These are phyloP conservation scores for Drosophila ficusphila DNA, from an alignment of 1,140 invertebrate species.

Conservation along the genomic window DNA sequence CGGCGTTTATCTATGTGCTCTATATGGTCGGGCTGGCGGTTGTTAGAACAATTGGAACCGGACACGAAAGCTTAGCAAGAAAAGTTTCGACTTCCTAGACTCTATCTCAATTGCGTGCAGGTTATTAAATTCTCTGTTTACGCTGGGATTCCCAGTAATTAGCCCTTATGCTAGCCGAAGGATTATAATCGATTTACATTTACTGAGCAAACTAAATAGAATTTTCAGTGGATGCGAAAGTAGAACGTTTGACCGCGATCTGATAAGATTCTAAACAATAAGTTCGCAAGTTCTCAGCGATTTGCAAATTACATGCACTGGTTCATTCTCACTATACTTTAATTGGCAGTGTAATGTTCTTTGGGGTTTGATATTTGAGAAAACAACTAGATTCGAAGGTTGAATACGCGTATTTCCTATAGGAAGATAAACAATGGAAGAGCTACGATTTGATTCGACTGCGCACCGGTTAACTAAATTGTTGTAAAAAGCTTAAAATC, in stretches of 20 bases:
- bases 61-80: slow-evolving; percentile 9
- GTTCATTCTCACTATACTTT: slow-evolving; percentile 22
- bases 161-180: background rate
- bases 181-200: background rate
- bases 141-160: slow-evolving; percentile 19
- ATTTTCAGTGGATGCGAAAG: slow-evolving; percentile 14
- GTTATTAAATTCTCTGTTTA: background rate
- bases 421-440: slow-evolving; percentile 25
- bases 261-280: slow-evolving; percentile 18
- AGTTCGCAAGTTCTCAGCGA: slow-evolving; percentile 5
- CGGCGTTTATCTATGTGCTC: slow-evolving; percentile 17
- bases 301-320: slow-evolving; percentile 2
- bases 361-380: background rate
- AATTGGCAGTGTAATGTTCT: slow-evolving; percentile 39
- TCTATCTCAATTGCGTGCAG: background rate
- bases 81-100: slow-evolving; percentile 10
- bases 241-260: slow-evolving; percentile 27
- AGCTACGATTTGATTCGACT: slow-evolving; percentile 10
- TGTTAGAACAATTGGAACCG: slow-evolving; percentile 32
- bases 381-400: slow-evolving; percentile 9
- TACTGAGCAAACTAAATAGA: too few species aligned
- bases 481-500: background rate
- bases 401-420: slow-evolving; percentile 15
- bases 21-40: background rate
- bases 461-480: slow-evolving; percentile 6